Evolutionary conservation across 2,113 vertebrate genomes (phyloP).

Genomic region (Aptenodytes forsteri): DNA sequence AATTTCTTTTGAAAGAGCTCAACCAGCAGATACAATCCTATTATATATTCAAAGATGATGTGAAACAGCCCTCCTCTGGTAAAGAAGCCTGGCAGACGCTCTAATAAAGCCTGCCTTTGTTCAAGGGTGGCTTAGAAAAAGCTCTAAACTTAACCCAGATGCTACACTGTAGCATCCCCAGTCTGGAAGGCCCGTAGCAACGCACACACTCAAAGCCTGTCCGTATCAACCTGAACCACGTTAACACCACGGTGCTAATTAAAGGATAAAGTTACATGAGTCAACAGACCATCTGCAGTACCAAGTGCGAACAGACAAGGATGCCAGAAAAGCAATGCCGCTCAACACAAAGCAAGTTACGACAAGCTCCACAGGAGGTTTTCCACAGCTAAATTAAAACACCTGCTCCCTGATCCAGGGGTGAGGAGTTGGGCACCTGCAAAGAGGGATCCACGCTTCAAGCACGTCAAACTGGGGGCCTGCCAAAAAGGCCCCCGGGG

Average conservation of each 20-base stretch:
- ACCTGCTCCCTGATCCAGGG: neutral
- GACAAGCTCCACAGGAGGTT: neutral
- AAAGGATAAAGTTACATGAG: neutral
- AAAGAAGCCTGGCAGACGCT: neutral
- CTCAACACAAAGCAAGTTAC: neutral
- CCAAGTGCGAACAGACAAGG: neutral
- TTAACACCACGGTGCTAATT: neutral
- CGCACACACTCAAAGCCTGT: neutral
- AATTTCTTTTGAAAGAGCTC: constrained; percentile 33
- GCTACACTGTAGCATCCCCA: neutral
- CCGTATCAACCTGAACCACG: neutral
- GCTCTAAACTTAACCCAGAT: neutral
- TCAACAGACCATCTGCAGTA: neutral
- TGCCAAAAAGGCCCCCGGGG: neutral
- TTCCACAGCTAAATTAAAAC: neutral
- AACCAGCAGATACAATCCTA: constrained; percentile 14
- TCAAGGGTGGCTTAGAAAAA: neutral
- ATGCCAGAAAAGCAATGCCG: neutral
- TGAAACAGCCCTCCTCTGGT: neutral
- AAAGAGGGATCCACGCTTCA: neutral
- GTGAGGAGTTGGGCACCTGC: neutral
- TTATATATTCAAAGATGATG: neutral
- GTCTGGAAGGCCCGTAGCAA: neutral
- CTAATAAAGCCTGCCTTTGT: constrained; percentile 13
- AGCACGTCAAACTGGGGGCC: neutral